These are phyloP conservation scores for Microtus oregoni DNA, from an alignment of 2,113 vertebrate species.

Conservation along the genomic window DNA sequence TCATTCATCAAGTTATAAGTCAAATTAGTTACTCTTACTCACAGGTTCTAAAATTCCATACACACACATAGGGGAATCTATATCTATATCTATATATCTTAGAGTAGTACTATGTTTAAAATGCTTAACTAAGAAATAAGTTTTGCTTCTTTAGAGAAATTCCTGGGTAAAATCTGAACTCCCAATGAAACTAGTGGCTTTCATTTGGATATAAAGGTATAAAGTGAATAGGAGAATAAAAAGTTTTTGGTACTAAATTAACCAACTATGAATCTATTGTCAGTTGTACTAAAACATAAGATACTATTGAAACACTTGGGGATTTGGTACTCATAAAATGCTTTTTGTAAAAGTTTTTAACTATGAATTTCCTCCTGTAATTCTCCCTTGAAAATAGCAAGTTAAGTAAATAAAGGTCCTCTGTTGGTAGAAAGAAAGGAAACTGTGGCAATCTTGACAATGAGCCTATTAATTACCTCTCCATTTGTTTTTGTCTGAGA, in stretches of 20 bases:
- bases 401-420: conserved; percentile 49
- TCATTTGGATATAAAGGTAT: background rate
- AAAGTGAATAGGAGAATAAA: background rate
- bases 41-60: background rate
- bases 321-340: background rate
- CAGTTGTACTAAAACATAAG: conserved; percentile 11
- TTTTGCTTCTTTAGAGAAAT: background rate
- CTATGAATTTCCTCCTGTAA: conserved; percentile 49
- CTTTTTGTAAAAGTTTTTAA: background rate
- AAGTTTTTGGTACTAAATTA: background rate
- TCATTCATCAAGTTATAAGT: background rate
- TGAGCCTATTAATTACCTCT: conserved; percentile 61
- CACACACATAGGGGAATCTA: no score
- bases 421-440: conserved; percentile 36
- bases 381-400: conserved; percentile 47
- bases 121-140: background rate
- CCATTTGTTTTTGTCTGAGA: conserved; percentile 60
- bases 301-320: background rate
- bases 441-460: conserved; percentile 14
- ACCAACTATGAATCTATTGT: conserved; percentile 25
- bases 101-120: background rate
- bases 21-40: conserved; percentile 8
- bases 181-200: background rate
- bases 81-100: background rate
- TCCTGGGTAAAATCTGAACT: background rate